A percentile compares a stretch with the other conserved stretches of the same genome.
Conservation (phyloP, 2,888 invertebrate genomes). For the Cosmia pyralina region DNA sequence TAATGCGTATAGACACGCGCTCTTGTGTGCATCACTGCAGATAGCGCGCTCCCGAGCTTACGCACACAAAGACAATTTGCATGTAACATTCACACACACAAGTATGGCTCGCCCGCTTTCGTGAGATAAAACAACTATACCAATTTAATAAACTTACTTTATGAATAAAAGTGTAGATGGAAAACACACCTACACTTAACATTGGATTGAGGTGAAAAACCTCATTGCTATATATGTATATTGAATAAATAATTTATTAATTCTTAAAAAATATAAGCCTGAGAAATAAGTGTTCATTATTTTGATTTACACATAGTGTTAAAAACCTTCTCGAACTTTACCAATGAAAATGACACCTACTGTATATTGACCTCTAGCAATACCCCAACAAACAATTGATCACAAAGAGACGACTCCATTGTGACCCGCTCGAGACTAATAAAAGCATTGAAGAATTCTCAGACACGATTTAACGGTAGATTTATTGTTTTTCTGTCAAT, state of each 20-base stretch:
- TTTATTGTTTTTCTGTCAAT: slow-evolving; percentile 53
- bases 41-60: no score
- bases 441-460: slow-evolving; percentile 48
- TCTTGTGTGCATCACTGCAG: no score
- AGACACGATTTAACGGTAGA: slow-evolving; percentile 37
- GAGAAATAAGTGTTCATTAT: not conserved
- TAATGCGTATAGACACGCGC: no score
- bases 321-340: slow-evolving; percentile 1
- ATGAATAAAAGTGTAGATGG: no score
- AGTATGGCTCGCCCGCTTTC: no score
- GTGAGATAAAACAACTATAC: no score
- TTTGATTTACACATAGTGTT: not conserved
- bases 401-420: slow-evolving; percentile 34
- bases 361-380: slow-evolving; percentile 31
- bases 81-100: no score
- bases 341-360: slow-evolving; percentile 17
- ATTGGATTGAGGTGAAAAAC: no score
- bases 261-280: not conserved
- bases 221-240: no score
- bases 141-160: no score
- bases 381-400: slow-evolving; percentile 48
- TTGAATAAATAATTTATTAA: not conserved
- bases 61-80: no score
- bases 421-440: slow-evolving; percentile 46
- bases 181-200: no score